Percentiles rank a stretch among this genome's conserved stretches.
phyloP scores from a whole-genome alignment of 2,113 vertebrate genomes.

The Epinephelus lanceolatus region DNA sequence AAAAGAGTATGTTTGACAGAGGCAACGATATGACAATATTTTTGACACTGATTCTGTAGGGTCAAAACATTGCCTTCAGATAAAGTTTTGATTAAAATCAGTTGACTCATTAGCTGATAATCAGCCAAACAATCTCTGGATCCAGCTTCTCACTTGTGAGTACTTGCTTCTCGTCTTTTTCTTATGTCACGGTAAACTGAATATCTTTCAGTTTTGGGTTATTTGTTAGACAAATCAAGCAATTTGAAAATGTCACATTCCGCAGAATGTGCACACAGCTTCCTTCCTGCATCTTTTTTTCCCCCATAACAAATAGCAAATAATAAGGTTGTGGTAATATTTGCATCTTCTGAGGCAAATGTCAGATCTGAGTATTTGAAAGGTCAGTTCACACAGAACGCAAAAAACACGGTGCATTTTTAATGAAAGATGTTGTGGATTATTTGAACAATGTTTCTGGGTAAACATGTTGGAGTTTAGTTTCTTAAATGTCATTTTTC shows the following conservation, averaged over 20 bases:
- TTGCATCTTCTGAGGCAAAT: constrained; percentile 4
- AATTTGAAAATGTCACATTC: neutral
- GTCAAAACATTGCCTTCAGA: neutral
- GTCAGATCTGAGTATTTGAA: neutral
- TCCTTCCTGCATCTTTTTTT: neutral
- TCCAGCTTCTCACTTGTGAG: neutral
- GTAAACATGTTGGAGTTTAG: neutral
- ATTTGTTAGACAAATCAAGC: neutral
- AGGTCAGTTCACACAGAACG: neutral
- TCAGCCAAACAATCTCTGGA: neutral
- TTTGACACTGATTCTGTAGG: neutral
- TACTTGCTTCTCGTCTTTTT: neutral
- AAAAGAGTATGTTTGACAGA: neutral
- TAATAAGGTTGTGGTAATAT: neutral
- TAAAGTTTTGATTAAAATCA: neutral
- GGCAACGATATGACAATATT: neutral
- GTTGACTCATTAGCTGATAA: neutral
- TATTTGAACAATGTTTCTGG: neutral
- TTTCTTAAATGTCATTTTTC: neutral
- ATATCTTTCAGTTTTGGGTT: neutral
- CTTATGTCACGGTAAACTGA: neutral
- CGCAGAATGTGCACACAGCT: neutral
- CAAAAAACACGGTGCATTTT: neutral
- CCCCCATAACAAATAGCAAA: neutral
- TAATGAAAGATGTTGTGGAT: neutral